Percentiles rank a stretch among this genome's conserved stretches.
These are phyloP conservation scores for Diaperis boleti DNA, from an alignment of 2,888 invertebrate genomes.

Conservation along the genomic window DNA sequence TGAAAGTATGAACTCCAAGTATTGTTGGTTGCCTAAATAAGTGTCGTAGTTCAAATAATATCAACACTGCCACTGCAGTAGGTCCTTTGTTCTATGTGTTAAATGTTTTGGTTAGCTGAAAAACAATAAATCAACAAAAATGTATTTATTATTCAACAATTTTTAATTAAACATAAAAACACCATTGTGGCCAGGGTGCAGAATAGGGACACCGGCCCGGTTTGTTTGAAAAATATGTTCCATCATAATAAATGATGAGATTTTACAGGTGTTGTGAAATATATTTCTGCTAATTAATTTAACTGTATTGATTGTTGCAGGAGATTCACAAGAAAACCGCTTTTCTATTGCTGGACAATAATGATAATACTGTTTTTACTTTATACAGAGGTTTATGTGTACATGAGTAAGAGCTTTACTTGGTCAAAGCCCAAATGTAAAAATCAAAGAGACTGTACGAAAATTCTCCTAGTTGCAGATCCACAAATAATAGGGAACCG, in stretches of 20 bases:
- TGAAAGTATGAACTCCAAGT: no score
- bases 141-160: constrained; percentile 8
- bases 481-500: constrained; percentile 91
- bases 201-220: no score
- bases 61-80: neutral
- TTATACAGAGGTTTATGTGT: constrained; percentile 60
- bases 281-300: neutral
- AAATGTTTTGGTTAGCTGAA: neutral
- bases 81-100: neutral
- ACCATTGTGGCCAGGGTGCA: no score
- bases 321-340: constrained; percentile 7
- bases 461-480: constrained; percentile 78
- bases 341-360: constrained; percentile 30
- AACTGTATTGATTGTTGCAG: constrained; percentile 19
- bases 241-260: constrained; percentile 2
- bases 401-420: constrained; percentile 56
- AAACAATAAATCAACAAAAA: constrained; percentile 13
- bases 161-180: neutral
- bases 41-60: neutral
- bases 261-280: constrained; percentile 21
- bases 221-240: constrained; percentile 16
- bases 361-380: constrained; percentile 42
- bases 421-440: constrained; percentile 60
- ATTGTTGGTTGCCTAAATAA: neutral
- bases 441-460: constrained; percentile 58